Conservation (phyloP, 2,888 invertebrate species). For the Epistrophe eligans region DNA sequence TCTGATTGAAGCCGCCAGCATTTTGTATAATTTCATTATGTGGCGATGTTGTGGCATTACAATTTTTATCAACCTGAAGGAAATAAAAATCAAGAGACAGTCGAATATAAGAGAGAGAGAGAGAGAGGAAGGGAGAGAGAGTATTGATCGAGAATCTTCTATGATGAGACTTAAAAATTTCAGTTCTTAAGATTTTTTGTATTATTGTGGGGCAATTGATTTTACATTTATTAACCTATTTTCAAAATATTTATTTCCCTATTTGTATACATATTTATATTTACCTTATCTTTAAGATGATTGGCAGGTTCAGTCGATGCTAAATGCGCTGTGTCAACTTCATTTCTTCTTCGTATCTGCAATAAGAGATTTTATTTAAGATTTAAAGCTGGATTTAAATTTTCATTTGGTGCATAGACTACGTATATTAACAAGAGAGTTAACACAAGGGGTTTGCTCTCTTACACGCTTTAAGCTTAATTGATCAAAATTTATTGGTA, state of each 20-base stretch:
- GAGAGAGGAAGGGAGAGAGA: neutral
- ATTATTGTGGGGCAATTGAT: neutral
- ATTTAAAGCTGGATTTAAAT: neutral
- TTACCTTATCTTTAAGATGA: constrained; percentile 84
- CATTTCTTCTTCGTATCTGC: constrained; percentile 87
- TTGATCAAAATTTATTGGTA: too few species aligned
- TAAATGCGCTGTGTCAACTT: constrained; percentile 87
- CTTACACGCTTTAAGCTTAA: too few species aligned
- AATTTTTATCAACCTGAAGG: constrained; percentile 87
- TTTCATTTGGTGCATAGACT: neutral
- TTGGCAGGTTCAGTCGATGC: constrained; percentile 87
- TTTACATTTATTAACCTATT: neutral
- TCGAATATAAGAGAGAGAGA: neutral
- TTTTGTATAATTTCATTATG: constrained; percentile 79
- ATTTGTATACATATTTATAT: neutral
- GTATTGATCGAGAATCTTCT: constrained; percentile 15
- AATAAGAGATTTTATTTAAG: constrained; percentile 9
- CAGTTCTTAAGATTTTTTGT: neutral
- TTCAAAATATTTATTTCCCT: neutral
- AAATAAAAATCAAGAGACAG: constrained; percentile 5
- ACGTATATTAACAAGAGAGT: too few species aligned
- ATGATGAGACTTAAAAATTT: neutral
- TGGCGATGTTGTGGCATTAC: constrained; percentile 87
- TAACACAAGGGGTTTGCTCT: too few species aligned
- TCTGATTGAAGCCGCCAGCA: constrained; percentile 79